Percentiles rank a stretch among this genome's conserved stretches.
Evolutionary conservation across 1,140 invertebrate species (phyloP).

Genomic region (Linepithema humile): DNA sequence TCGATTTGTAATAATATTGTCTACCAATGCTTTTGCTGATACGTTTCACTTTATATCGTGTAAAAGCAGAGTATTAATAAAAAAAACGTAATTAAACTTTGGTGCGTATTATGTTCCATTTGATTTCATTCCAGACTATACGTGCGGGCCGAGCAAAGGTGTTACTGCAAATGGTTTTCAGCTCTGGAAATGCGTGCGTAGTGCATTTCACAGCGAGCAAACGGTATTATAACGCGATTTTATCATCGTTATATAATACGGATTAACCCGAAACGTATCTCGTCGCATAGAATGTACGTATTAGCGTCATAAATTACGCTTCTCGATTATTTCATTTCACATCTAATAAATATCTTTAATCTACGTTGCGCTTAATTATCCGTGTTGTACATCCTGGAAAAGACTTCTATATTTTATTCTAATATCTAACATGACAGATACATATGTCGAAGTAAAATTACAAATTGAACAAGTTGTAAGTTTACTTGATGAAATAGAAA

Average conservation of each 20-base stretch:
- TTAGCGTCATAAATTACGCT: slow-evolving; percentile 10
- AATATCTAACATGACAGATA: neutral
- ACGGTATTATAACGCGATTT: slow-evolving; percentile 50
- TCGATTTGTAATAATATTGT: neutral
- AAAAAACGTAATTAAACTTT: slow-evolving; percentile 8
- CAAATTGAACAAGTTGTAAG: too few species aligned
- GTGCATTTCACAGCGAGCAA: slow-evolving; percentile 56
- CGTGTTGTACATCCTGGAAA: neutral
- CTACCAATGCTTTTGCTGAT: neutral
- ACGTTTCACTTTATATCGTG: too few species aligned
- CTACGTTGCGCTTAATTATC: neutral
- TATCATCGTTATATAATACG: slow-evolving; percentile 39
- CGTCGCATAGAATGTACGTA: neutral
- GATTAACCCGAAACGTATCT: slow-evolving; percentile 42
- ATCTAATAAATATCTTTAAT: neutral
- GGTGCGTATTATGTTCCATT: neutral
- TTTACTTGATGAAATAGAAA: neutral
- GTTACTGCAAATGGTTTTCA: slow-evolving; percentile 59
- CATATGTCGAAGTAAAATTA: too few species aligned
- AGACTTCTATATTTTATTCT: neutral
- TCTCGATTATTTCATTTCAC: slow-evolving; percentile 39
- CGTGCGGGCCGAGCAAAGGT: slow-evolving; percentile 39
- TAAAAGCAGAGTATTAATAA: too few species aligned
- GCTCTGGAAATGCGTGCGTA: slow-evolving; percentile 23
- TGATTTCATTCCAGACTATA: neutral